These are phyloP conservation scores for Lordiphosa collinella DNA, from an alignment of 1,140 invertebrate genomes.

Conservation along the genomic window DNA sequence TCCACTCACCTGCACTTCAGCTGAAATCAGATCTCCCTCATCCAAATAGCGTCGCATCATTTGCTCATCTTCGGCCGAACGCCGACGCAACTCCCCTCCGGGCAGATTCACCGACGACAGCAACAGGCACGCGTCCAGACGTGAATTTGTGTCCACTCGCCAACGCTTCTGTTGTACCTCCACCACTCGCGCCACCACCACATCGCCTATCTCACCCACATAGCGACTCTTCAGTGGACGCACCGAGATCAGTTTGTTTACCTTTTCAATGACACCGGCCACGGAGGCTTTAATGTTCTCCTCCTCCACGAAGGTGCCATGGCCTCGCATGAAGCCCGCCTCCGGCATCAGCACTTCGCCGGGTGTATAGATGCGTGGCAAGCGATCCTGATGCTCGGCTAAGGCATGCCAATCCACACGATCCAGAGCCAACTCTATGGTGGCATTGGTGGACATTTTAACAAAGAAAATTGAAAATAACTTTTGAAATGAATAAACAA, in stretches of 20 bases:
- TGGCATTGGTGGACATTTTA: slow-evolving; percentile 58
- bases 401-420: slow-evolving; percentile 82
- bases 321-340: slow-evolving; percentile 95
- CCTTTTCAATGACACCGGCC: slow-evolving; percentile 94
- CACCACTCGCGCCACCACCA: slow-evolving; percentile 95
- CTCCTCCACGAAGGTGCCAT: slow-evolving; percentile 95
- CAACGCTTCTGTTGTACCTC: slow-evolving; percentile 82
- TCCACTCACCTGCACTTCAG: slow-evolving; percentile 86
- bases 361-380: slow-evolving; percentile 89
- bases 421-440: slow-evolving; percentile 81
- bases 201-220: slow-evolving; percentile 97
- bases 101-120: slow-evolving; percentile 98
- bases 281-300: slow-evolving; percentile 93
- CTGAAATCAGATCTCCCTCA: slow-evolving; percentile 98
- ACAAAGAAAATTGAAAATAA: not conserved
- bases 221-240: slow-evolving; percentile 93
- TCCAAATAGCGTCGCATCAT: slow-evolving; percentile 97
- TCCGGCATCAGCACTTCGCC: slow-evolving; percentile 91
- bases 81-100: slow-evolving; percentile 89
- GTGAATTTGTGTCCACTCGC: slow-evolving; percentile 93
- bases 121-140: slow-evolving; percentile 92
- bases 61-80: slow-evolving; percentile 97
- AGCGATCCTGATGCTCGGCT: slow-evolving; percentile 81
- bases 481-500: slow-evolving; percentile 1
- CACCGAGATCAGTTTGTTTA: slow-evolving; percentile 96